Percentiles rank a stretch among this genome's conserved stretches.
These are phyloP conservation scores for Rhynchopsitta pachyrhyncha DNA, from an alignment of 2,113 vertebrate species.

Conservation along the genomic window DNA sequence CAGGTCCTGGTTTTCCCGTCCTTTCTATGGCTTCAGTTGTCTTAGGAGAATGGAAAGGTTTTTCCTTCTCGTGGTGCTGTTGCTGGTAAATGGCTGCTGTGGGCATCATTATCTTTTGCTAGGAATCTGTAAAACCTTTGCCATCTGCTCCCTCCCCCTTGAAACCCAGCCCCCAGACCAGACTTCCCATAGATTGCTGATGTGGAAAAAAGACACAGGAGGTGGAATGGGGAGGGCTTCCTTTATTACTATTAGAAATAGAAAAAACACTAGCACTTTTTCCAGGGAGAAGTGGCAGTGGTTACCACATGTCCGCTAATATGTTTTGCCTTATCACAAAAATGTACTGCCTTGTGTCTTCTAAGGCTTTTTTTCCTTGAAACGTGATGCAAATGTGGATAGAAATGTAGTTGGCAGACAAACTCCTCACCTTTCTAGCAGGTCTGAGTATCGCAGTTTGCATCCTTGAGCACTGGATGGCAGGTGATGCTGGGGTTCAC, in stretches of 20 bases:
- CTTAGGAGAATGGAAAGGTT: not conserved
- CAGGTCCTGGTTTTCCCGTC: not conserved
- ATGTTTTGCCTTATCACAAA: not conserved
- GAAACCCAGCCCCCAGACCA: not conserved
- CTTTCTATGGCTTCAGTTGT: not conserved
- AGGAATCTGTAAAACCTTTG: not conserved
- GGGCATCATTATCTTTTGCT: accelerated
- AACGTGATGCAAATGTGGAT: not conserved
- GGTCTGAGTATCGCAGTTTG: accelerated
- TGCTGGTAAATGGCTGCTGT: not conserved
- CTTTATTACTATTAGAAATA: constrained; percentile 10
- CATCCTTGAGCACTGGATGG: not conserved
- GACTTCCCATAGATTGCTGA: not conserved
- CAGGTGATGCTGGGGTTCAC: not conserved
- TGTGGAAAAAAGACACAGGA: not conserved
- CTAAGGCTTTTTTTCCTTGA: not conserved
- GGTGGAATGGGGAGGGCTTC: not conserved
- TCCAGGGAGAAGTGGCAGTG: not conserved
- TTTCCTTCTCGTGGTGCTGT: not conserved
- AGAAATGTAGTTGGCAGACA: not conserved
- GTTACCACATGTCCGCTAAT: not conserved
- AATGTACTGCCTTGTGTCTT: not conserved
- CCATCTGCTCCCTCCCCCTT: not conserved
- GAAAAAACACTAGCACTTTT: not conserved
- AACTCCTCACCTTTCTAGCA: not conserved